Conservation (phyloP, 2,113 vertebrate species). For the Mormyrus lacerda region DNA sequence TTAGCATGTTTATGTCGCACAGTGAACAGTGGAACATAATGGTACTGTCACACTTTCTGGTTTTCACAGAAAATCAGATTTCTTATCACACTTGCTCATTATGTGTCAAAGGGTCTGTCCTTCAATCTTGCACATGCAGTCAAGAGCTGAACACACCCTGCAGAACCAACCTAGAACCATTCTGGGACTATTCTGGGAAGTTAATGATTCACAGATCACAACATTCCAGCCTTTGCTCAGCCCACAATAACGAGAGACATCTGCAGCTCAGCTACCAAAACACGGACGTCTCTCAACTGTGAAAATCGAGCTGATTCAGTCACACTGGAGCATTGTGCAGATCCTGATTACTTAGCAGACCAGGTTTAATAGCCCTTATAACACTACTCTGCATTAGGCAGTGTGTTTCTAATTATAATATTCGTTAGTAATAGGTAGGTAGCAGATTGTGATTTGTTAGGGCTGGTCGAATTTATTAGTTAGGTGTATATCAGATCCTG, state of each 20-base stretch:
- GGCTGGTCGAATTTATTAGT: neutral
- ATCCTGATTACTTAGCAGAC: neutral
- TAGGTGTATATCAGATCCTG: neutral
- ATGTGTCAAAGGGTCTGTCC: neutral
- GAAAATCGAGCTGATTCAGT: neutral
- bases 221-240: neutral
- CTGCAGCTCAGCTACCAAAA: neutral
- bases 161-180: neutral
- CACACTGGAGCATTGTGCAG: neutral
- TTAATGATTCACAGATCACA: constrained; percentile 1
- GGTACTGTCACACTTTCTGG: neutral
- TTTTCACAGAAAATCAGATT: neutral
- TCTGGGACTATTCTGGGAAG: constrained; percentile 7
- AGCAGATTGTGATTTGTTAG: neutral
- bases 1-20: neutral
- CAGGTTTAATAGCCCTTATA: no score
- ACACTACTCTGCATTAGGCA: neutral
- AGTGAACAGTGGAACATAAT: neutral
- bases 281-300: neutral
- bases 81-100: neutral
- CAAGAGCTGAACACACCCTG: neutral
- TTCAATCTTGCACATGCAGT: neutral
- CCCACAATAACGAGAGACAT: neutral
- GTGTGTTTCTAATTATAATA: neutral
- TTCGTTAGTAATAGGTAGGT: neutral